Conservation (phyloP, 2,113 vertebrate genomes). For the Regulus satrapa region DNA sequence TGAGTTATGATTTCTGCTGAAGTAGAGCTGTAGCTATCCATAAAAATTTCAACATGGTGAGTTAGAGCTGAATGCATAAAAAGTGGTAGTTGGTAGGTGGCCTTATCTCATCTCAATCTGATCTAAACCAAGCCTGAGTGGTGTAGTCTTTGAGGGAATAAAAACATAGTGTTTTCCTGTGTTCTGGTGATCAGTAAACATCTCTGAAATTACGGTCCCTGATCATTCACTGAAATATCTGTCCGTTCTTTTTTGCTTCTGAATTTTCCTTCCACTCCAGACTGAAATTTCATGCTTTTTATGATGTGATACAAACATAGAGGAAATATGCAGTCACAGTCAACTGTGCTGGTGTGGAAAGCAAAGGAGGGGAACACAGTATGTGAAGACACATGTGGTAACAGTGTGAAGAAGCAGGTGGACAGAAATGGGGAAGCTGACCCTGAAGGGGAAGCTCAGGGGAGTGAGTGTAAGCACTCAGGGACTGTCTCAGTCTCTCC, state of each 20-base stretch:
- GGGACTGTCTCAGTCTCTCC: neutral
- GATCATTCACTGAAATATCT: neutral
- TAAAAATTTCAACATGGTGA: neutral
- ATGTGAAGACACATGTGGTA: neutral
- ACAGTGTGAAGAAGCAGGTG: neutral
- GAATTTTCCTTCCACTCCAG: neutral
- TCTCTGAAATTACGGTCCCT: neutral
- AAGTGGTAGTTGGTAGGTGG: neutral
- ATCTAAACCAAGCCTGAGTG: neutral
- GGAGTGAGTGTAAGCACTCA: accelerated
- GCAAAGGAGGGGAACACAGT: neutral
- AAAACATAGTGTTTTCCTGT: neutral
- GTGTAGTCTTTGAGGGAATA: neutral
- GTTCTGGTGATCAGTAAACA: neutral
- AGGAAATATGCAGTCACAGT: neutral
- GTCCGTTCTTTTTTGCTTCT: neutral
- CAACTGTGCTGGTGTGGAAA: neutral
- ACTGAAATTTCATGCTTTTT: neutral
- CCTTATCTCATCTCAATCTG: neutral
- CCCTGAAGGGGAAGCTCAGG: neutral
- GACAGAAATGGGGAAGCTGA: neutral
- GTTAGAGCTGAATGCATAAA: neutral
- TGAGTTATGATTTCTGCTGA: neutral
- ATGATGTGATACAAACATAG: neutral
- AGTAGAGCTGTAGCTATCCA: neutral